Percentiles rank a stretch among this genome's conserved stretches.
phyloP scores from a whole-genome alignment of 1,140 invertebrate species.

The Mamestra configurata region DNA sequence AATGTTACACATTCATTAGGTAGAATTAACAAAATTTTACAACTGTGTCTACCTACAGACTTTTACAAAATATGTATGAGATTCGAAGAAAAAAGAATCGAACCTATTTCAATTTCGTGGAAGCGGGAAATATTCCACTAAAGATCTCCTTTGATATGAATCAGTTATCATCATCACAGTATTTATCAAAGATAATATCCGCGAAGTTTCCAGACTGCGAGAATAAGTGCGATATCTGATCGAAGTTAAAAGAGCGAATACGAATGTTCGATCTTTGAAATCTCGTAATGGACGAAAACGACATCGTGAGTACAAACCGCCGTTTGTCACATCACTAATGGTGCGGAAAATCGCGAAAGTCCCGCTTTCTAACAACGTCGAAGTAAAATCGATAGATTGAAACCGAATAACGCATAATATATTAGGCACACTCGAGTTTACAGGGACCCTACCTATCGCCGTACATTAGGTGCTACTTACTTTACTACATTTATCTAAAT shows the following conservation, averaged over 20 bases:
- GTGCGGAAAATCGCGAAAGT: slow-evolving; percentile 78
- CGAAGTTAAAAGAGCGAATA: slow-evolving; percentile 70
- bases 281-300: slow-evolving; percentile 79
- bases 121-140: not conserved
- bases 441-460: slow-evolving; percentile 9
- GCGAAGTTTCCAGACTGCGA: slow-evolving; percentile 38
- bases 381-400: slow-evolving; percentile 70
- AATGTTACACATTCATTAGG: slow-evolving; percentile 16
- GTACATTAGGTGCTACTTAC: slow-evolving; percentile 37
- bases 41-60: not conserved
- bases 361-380: slow-evolving; percentile 69
- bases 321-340: slow-evolving; percentile 82
- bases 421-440: slow-evolving; percentile 54
- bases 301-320: slow-evolving; percentile 79
- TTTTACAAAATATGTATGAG: not conserved
- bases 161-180: slow-evolving; percentile 3
- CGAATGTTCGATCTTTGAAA: slow-evolving; percentile 74
- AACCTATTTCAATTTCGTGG: not conserved
- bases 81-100: not conserved
- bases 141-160: not conserved
- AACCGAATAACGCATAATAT: slow-evolving; percentile 67
- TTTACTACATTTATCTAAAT: slow-evolving; percentile 44
- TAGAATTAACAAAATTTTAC: not conserved
- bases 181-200: slow-evolving; percentile 23
- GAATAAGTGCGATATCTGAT: slow-evolving; percentile 63